Evolutionary conservation across 2,888 invertebrate species (phyloP).

Genomic region (Nomada hirtipes): DNA sequence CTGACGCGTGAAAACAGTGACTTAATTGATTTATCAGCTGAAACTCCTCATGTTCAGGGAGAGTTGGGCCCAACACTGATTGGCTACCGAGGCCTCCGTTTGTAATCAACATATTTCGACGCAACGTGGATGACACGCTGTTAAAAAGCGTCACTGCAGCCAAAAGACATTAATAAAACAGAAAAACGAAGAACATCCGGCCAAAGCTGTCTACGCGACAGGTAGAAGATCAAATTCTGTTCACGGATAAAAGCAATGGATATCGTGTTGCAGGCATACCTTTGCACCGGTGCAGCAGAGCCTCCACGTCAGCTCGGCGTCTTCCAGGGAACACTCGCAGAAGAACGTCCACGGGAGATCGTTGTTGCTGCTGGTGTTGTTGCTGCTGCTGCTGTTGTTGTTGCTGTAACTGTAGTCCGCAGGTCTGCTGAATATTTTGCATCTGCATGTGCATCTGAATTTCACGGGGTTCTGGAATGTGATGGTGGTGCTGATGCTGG

Average conservation of each 20-base stretch:
- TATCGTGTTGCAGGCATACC: constrained; percentile 79
- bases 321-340: constrained; percentile 95
- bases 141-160: too few relatives aligned
- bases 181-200: not conserved
- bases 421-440: constrained; percentile 80
- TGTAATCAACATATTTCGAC: too few relatives aligned
- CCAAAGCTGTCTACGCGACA: not conserved
- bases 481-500: constrained; percentile 81
- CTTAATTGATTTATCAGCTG: too few relatives aligned
- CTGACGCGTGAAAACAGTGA: too few relatives aligned
- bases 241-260: constrained; percentile 29
- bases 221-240: constrained; percentile 40
- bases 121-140: too few relatives aligned
- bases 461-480: constrained; percentile 79
- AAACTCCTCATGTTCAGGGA: too few relatives aligned
- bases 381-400: constrained; percentile 78
- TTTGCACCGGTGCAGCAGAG: constrained; percentile 92
- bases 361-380: constrained; percentile 78
- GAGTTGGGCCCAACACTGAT: too few relatives aligned
- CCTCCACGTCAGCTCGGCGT: constrained; percentile 94
- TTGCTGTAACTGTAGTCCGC: constrained; percentile 77
- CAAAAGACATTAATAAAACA: not conserved
- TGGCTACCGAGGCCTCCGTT: too few relatives aligned
- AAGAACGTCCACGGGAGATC: constrained; percentile 95
- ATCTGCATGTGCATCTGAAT: constrained; percentile 83